Base-by-base conservation (phyloP, 2,888 invertebrate genomes). In the Gortyna flavago region DNA sequence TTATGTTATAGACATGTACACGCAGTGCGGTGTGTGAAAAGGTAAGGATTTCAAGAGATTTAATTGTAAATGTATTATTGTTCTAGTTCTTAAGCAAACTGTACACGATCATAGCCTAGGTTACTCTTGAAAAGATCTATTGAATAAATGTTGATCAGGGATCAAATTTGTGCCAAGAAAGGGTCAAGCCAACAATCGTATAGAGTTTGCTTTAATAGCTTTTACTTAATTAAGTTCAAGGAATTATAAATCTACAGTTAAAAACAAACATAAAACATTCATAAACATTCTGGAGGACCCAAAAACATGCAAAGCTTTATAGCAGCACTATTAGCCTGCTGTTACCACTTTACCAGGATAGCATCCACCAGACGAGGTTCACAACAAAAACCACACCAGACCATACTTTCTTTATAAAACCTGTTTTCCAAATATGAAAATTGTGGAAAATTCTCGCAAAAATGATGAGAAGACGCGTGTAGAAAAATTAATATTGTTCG, bases 251-350 rank as follows among this genome's bases (percentile, higher is more conserved):
- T 51, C 38, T 81, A 81, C 29, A 32, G 59, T 38, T 61, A 32
- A 11, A 38, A 61, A 72, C 13, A 44, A 79, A 67, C n/a, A 48
- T 48, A 57, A 54, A 70, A 70, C 54, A 32, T 66, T 54, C n/a
- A 61, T n/a, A 62, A 38, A 61, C 44, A 65, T 64, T 65, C 48
- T 44, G 18, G 13, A 57, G 35, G 38, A 54, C n/a, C 68, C 72
- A 62, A 72, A 79, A 64, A 75, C 88, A 87, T 87, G 88, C 88
- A 86, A 86, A 87, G 88, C 87, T 65, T 48, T 38, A 75, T 69
- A 81, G 79, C 75, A 78, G 75, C 74, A 73, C 66, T 72, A 79
- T 70, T 72, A 77, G 68, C 65, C 67, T 66, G 70, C 66, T 73
- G 57, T 71, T 84, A 84, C 62, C 62, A 62, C 62, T 62, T 25